These are phyloP conservation scores for Mormyrops boulengeri DNA, from an alignment of 2,797 vertebrate genomes.

Conservation along the genomic window DNA sequence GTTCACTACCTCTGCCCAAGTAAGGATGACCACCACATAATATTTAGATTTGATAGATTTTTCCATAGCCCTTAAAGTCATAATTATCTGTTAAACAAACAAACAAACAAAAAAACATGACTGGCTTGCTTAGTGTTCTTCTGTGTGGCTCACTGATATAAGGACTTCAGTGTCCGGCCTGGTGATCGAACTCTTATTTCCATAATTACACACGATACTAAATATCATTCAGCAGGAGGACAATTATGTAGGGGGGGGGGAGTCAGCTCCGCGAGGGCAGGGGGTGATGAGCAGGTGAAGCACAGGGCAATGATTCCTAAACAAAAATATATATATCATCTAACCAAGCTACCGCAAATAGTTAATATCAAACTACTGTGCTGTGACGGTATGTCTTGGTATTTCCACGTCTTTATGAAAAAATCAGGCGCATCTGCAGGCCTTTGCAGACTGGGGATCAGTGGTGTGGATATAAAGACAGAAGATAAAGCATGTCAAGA, in stretches of 20 bases:
- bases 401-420: slow-evolving; percentile 53
- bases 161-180: neutral
- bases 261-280: neutral
- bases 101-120: neutral
- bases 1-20: neutral
- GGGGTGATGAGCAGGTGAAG: neutral
- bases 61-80: slow-evolving; percentile 27
- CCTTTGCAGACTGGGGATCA: slow-evolving; percentile 60
- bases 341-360: slow-evolving; percentile 16
- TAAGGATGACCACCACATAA: neutral
- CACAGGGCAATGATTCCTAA: neutral
- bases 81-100: neutral
- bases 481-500: slow-evolving; percentile 23
- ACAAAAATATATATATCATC: neutral
- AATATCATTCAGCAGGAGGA: neutral
- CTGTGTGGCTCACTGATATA: too few species aligned
- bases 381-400: neutral
- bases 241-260: neutral
- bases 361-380: slow-evolving; percentile 8
- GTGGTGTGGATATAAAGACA: slow-evolving; percentile 53
- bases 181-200: neutral
- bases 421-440: slow-evolving; percentile 53
- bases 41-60: neutral
- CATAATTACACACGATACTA: neutral
- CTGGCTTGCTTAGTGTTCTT: neutral